Conservation (phyloP, 1,140 invertebrate genomes). For the Galleria mellonella region DNA sequence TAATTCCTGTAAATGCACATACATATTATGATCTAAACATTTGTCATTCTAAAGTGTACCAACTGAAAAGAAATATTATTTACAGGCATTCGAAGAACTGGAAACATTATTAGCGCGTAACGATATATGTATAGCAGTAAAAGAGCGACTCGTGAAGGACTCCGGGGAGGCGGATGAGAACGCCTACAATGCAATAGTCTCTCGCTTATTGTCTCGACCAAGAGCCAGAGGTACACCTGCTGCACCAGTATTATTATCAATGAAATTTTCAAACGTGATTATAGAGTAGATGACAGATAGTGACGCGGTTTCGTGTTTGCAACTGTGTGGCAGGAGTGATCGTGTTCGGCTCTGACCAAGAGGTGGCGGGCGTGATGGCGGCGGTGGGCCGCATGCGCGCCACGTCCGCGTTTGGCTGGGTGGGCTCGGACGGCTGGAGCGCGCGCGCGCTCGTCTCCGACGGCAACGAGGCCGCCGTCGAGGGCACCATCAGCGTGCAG, state of each 20-base stretch:
- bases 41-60: neutral
- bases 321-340: conserved; percentile 84
- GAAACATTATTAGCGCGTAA: conserved; percentile 87
- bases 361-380: conserved; percentile 94
- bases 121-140: conserved; percentile 94
- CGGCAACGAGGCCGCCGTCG: conserved; percentile 90
- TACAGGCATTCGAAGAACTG: conserved; percentile 93
- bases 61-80: neutral
- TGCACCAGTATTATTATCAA: neutral
- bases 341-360: conserved; percentile 96
- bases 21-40: no score
- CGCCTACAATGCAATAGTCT: conserved; percentile 91
- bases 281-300: no score
- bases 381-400: conserved; percentile 91
- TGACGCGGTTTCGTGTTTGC: no score
- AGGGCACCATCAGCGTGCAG: conserved; percentile 92
- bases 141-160: conserved; percentile 95
- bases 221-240: conserved; percentile 88
- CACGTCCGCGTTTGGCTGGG: conserved; percentile 93
- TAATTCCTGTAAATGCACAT: no score
- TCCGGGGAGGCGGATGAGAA: conserved; percentile 92
- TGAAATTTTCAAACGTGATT: no score
- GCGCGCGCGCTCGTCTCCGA: conserved; percentile 89
- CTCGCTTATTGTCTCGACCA: conserved; percentile 86
- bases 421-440: conserved; percentile 95